phyloP scores from a whole-genome alignment of 1,140 invertebrate species.

The Drosophila tristis region DNA sequence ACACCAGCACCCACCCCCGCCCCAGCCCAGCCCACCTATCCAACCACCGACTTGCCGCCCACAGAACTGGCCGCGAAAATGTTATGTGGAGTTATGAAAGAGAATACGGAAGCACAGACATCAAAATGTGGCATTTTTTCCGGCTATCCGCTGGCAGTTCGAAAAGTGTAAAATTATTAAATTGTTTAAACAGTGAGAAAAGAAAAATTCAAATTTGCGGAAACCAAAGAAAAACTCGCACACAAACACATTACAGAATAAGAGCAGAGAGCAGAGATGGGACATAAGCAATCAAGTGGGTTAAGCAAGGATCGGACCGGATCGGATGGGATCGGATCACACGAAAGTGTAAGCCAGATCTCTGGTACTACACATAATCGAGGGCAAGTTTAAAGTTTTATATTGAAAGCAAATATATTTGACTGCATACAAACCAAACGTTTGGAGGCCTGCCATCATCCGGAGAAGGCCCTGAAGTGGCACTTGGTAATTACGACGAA shows the following conservation, averaged over 20 bases:
- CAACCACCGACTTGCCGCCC: too few relatives aligned
- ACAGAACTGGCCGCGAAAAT: background rate
- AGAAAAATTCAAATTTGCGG: background rate
- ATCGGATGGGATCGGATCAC: too few relatives aligned
- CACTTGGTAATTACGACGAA: background rate
- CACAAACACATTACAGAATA: too few relatives aligned
- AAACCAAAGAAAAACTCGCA: background rate
- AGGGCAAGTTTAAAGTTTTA: background rate
- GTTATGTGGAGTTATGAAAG: background rate
- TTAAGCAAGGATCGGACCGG: too few relatives aligned
- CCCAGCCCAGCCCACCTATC: too few relatives aligned
- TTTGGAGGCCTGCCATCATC: background rate
- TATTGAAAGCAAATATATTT: background rate
- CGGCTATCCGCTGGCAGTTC: background rate
- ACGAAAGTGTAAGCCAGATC: too few relatives aligned
- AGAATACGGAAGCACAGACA: slow-evolving; percentile 8
- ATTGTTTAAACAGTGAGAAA: slow-evolving; percentile 29
- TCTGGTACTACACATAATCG: background rate
- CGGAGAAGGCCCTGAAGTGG: background rate
- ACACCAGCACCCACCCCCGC: too few relatives aligned
- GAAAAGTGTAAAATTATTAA: slow-evolving; percentile 2
- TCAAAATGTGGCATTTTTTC: background rate
- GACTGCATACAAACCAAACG: slow-evolving; percentile 2
- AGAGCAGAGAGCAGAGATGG: background rate
- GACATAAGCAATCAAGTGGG: background rate